Conservation (phyloP, 2,113 vertebrate genomes). For the Podarcis raffonei region DNA sequence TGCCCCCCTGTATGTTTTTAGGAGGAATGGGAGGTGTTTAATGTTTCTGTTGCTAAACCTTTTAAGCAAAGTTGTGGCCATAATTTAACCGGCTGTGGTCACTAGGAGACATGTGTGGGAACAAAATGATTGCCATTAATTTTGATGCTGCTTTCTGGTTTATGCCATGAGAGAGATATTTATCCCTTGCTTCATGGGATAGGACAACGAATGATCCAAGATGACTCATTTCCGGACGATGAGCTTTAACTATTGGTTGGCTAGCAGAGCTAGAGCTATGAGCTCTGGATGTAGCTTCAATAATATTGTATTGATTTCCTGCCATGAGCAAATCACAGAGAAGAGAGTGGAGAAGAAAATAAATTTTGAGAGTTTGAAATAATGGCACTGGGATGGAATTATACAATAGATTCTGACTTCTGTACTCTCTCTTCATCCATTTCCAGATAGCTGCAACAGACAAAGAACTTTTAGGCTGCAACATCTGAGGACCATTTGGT, state of each 20-base stretch:
- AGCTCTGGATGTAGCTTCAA: background rate
- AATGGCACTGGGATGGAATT: background rate
- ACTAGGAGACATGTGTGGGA: too few relatives aligned
- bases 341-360: background rate
- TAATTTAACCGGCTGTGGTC: too few relatives aligned
- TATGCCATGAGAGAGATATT: too few relatives aligned
- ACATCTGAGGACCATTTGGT: background rate
- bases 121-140: too few relatives aligned
- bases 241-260: too few relatives aligned
- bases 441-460: background rate
- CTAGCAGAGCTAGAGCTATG: background rate
- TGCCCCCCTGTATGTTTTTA: too few relatives aligned
- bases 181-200: too few relatives aligned
- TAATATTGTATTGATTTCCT: background rate
- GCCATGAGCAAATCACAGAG: background rate
- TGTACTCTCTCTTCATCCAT: background rate
- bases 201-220: background rate
- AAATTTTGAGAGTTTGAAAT: background rate
- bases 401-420: background rate
- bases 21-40: too few relatives aligned
- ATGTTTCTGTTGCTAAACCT: too few relatives aligned
- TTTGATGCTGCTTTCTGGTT: too few relatives aligned
- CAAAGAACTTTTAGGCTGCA: background rate
- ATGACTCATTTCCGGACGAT: background rate
- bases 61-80: too few relatives aligned